These are phyloP conservation scores for Spermophilus dauricus DNA, from an alignment of 2,113 vertebrate genomes.

Conservation along the genomic window DNA sequence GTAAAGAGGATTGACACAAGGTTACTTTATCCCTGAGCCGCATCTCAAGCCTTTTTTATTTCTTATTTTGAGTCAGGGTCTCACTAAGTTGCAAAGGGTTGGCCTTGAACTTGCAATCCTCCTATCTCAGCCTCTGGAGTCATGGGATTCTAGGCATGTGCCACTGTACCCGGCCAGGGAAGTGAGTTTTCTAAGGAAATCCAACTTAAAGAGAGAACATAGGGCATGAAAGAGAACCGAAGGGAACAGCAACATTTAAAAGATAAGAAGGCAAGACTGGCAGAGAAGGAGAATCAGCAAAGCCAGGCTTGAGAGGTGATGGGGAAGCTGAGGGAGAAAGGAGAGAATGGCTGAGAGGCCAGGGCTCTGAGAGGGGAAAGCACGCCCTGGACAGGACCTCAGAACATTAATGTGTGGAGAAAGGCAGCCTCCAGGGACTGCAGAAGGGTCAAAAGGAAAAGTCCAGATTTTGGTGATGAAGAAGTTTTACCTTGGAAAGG, in stretches of 20 bases:
- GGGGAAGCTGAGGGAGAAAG: not conserved
- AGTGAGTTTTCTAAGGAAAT: not conserved
- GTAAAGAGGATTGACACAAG: no score
- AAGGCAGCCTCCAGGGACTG: not conserved
- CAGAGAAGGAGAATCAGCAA: not conserved
- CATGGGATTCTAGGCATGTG: no score
- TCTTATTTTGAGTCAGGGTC: no score
- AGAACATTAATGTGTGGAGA: not conserved
- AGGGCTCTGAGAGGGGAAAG: not conserved
- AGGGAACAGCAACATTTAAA: not conserved
- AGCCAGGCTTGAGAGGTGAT: not conserved
- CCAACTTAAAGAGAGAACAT: not conserved
- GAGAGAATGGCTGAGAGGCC: not conserved
- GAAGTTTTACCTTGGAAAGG: not conserved
- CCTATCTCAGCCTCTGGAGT: no score
- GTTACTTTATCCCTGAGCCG: no score
- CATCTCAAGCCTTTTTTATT: no score
- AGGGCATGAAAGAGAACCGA: not conserved
- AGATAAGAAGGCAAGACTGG: not conserved
- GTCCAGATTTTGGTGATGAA: not conserved
- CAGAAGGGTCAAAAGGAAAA: not conserved
- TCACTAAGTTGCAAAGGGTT: no score
- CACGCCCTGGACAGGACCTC: not conserved
- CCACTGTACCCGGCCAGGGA: no score
- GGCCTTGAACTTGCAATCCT: no score